phyloP scores from a whole-genome alignment of 1,140 invertebrate genomes.

The Drosophila baimaii region DNA sequence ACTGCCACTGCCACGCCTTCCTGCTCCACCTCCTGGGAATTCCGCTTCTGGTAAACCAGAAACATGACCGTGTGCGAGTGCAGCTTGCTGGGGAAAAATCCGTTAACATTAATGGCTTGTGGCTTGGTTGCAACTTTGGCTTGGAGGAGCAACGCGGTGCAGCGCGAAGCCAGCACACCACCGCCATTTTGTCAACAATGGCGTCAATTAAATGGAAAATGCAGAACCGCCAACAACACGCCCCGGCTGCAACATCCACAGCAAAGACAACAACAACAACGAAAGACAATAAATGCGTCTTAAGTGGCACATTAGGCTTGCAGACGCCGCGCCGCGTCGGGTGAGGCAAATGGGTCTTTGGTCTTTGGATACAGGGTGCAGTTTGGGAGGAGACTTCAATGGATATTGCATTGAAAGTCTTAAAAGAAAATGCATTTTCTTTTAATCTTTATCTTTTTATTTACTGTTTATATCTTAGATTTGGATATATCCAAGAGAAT shows the following conservation, averaged over 20 bases:
- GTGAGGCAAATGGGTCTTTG: conserved; percentile 1
- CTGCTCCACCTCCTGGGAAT: not conserved
- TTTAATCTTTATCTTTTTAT: too few species aligned
- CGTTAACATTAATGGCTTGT: conserved; percentile 71
- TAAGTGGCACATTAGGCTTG: conserved; percentile 81
- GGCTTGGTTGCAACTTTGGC: conserved; percentile 33
- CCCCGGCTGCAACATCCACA: conserved; percentile 18
- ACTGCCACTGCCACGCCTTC: conserved; percentile 25
- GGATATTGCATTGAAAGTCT: not conserved
- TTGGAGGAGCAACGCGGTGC: conserved; percentile 13
- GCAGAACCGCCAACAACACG: conserved; percentile 50
- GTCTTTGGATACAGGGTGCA: conserved; percentile 56
- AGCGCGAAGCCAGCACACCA: conserved; percentile 57
- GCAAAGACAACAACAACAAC: conserved; percentile 22
- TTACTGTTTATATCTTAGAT: not conserved
- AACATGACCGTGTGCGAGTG: conserved; percentile 29
- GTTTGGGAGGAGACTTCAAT: not conserved
- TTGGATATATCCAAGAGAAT: not conserved
- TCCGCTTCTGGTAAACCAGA: conserved; percentile 32
- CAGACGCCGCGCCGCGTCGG: conserved; percentile 33
- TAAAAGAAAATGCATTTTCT: too few species aligned
- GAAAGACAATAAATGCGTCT: conserved; percentile 82
- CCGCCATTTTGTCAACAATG: conserved; percentile 82
- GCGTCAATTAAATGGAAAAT: conserved; percentile 81
- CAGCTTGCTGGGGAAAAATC: conserved; percentile 20